Evolutionary conservation across 2,797 vertebrate species (phyloP).

Genomic region (Micropoecilia bifurca): DNA sequence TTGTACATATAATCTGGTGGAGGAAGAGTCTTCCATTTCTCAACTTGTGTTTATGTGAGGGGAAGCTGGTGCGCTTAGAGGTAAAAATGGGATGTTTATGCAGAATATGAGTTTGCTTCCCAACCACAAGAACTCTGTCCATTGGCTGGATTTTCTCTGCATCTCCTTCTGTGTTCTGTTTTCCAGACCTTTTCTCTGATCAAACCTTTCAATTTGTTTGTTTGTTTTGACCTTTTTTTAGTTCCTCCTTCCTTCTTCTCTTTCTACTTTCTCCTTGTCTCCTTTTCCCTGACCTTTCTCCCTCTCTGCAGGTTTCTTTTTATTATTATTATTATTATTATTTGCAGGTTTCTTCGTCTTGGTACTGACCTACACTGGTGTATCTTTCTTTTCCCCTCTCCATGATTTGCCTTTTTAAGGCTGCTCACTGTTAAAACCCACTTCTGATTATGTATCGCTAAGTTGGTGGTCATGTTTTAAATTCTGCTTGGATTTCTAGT

Average conservation of each 20-base stretch:
- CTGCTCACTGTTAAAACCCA: conserved; percentile 33
- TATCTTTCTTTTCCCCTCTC: neutral
- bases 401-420: neutral
- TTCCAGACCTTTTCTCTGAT: conserved; percentile 51
- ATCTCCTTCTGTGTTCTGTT: conserved; percentile 17
- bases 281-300: conserved; percentile 18
- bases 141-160: conserved; percentile 17
- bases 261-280: conserved; percentile 12
- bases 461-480: conserved; percentile 35
- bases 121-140: neutral
- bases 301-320: conserved; percentile 17
- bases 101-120: conserved; percentile 3
- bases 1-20: conserved; percentile 67
- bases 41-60: conserved; percentile 22
- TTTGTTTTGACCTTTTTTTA: conserved; percentile 50
- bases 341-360: neutral
- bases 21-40: conserved; percentile 70
- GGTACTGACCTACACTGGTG: neutral
- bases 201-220: conserved; percentile 43
- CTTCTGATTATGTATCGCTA: conserved; percentile 25
- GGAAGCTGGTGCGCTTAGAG: conserved; percentile 19
- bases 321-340: neutral
- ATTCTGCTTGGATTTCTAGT: conserved; percentile 39
- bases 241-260: conserved; percentile 21
- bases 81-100: conserved; percentile 14